Conservation (phyloP, 2,797 vertebrate species). For the Nannoperca obscura region DNA sequence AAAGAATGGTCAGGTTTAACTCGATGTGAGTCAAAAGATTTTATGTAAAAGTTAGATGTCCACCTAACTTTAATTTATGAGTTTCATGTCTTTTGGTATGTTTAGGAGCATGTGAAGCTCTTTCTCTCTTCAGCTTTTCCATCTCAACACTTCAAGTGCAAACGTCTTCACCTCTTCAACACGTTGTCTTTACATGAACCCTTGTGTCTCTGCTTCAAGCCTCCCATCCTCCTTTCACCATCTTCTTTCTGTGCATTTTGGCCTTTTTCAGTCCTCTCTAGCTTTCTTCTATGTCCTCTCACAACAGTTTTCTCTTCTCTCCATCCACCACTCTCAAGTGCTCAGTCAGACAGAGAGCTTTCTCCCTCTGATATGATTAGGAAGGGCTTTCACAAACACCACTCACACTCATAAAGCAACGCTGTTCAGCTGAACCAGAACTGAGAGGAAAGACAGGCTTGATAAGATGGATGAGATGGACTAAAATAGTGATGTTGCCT, state of each 20-base stretch:
- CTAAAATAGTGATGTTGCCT: constrained; percentile 6
- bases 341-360: constrained; percentile 41
- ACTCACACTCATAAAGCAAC: constrained; percentile 30
- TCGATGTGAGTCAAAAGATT: constrained; percentile 12
- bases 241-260: constrained; percentile 6
- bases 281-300: constrained; percentile 9
- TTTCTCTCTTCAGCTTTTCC: neutral
- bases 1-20: constrained; percentile 47
- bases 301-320: neutral
- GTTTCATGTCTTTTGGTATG: neutral
- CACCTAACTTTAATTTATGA: neutral
- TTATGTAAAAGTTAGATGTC: neutral
- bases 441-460: constrained; percentile 8
- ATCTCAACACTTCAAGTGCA: neutral
- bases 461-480: constrained; percentile 2
- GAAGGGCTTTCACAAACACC: constrained; percentile 31
- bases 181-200: neutral
- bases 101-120: neutral
- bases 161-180: neutral
- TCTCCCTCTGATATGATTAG: constrained; percentile 45
- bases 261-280: neutral
- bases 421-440: constrained; percentile 13
- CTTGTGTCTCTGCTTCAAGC: constrained; percentile 6
- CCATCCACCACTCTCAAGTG: constrained; percentile 24
- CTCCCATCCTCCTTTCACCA: constrained; percentile 15